These are phyloP conservation scores for Psittacula cyanocephala DNA, from an alignment of 2,113 vertebrate species.

Conservation along the genomic window DNA sequence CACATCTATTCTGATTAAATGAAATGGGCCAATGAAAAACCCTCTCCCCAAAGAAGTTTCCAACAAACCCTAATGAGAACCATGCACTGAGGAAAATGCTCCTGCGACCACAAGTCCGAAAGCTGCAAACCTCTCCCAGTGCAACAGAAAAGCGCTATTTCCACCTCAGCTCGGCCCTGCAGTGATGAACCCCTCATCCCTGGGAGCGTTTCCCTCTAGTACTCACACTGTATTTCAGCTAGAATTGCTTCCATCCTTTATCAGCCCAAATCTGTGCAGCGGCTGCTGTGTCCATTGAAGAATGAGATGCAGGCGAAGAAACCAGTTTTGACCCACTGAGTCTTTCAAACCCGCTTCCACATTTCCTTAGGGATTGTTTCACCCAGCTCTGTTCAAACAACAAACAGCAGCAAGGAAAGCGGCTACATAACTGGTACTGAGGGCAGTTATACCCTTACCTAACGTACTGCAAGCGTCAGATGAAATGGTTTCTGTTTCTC, in stretches of 20 bases:
- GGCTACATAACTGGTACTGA: neutral
- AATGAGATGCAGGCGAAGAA: constrained; percentile 57
- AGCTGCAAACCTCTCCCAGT: constrained; percentile 50
- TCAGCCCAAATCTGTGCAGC: constrained; percentile 61
- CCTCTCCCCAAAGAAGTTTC: constrained; percentile 11
- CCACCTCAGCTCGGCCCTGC: constrained; percentile 44
- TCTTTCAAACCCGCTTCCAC: constrained; percentile 46
- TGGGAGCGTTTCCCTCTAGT: constrained; percentile 36
- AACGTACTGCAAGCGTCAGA: neutral
- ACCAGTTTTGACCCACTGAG: constrained; percentile 49
- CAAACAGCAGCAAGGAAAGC: constrained; percentile 37
- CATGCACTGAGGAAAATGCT: neutral
- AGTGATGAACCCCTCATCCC: constrained; percentile 70
- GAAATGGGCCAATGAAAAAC: constrained; percentile 27
- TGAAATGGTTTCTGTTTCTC: constrained; percentile 1
- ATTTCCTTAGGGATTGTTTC: constrained; percentile 58
- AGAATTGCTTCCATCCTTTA: constrained; percentile 72
- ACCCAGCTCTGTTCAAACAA: constrained; percentile 44
- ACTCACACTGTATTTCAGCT: constrained; percentile 61
- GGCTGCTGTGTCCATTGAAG: constrained; percentile 56
- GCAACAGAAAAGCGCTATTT: constrained; percentile 64
- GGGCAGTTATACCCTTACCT: constrained; percentile 13
- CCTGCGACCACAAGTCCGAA: constrained; percentile 42
- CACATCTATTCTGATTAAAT: constrained; percentile 14
- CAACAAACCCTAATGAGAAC: constrained; percentile 42